Evolutionary conservation across 2,113 vertebrate species (phyloP).

Genomic region (Mobula birostris): DNA sequence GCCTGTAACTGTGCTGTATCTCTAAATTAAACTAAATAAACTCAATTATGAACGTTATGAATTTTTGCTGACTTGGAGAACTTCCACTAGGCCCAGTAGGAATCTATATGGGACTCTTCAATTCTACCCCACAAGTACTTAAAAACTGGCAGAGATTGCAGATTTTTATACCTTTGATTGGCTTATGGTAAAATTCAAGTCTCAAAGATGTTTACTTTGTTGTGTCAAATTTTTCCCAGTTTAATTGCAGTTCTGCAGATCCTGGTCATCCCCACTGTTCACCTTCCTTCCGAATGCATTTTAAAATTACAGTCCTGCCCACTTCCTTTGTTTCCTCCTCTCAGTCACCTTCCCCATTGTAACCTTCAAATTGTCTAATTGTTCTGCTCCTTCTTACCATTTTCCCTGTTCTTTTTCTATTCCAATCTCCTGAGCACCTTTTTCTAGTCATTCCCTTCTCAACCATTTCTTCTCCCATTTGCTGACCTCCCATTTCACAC

Average conservation of each 20-base stretch:
- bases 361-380: too few relatives aligned
- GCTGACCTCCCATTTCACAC: background rate
- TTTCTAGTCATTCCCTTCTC: background rate
- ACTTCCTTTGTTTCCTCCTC: background rate
- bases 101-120: background rate
- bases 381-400: background rate
- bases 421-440: too few relatives aligned
- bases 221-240: background rate
- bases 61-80: background rate
- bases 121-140: background rate
- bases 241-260: background rate
- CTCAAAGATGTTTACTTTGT: background rate
- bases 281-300: background rate
- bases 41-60: background rate
- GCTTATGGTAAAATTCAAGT: background rate
- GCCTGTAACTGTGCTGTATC: too few relatives aligned
- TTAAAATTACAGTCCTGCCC: background rate
- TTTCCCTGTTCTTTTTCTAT: background rate
- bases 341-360: background rate
- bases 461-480: background rate
- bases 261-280: too few relatives aligned
- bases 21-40: too few relatives aligned
- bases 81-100: background rate
- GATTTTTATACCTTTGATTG: background rate
- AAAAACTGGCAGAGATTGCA: background rate